Percentiles rank a stretch among this genome's conserved stretches.
These are phyloP conservation scores for Polyodon spathula DNA, from an alignment of 2,113 vertebrate genomes.

Conservation along the genomic window DNA sequence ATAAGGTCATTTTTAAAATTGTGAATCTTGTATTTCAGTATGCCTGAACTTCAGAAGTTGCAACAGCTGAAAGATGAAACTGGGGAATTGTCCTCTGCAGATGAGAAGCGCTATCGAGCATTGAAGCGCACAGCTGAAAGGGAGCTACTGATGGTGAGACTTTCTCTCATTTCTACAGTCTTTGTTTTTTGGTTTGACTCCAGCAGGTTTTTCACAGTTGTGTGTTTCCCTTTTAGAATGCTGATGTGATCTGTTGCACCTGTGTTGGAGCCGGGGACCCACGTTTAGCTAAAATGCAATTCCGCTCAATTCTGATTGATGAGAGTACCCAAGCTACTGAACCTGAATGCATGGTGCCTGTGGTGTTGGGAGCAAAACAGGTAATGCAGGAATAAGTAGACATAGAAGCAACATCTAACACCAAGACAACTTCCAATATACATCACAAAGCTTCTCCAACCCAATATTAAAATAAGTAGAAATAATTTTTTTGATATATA, in stretches of 20 bases:
- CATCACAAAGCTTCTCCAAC: too few relatives aligned
- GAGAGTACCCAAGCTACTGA: constrained; percentile 97
- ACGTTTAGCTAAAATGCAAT: constrained; percentile 94
- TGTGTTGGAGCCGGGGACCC: constrained; percentile 94
- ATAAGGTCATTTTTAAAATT: not conserved
- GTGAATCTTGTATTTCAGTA: constrained; percentile 46
- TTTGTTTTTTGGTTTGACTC: not conserved
- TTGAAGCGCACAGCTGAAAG: constrained; percentile 89
- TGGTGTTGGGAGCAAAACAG: constrained; percentile 93
- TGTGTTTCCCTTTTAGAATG: constrained; percentile 58
- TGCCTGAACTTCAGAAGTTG: constrained; percentile 95
- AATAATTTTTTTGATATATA: too few relatives aligned
- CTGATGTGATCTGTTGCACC: constrained; percentile 94
- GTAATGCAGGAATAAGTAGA: constrained; percentile 36
- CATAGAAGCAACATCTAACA: not conserved
- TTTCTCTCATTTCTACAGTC: not conserved
- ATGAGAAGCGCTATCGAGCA: constrained; percentile 91
- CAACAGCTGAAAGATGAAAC: constrained; percentile 98
- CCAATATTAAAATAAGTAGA: too few relatives aligned
- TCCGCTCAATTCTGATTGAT: constrained; percentile 93
- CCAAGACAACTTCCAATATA: too few relatives aligned
- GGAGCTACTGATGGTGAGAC: constrained; percentile 84
- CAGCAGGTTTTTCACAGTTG: not conserved
- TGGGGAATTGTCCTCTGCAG: constrained; percentile 88
- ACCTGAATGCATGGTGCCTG: constrained; percentile 95